Evolutionary conservation across 2,888 invertebrate genomes (phyloP), one percentile per base, ranked within the genome.

Genomic region (Scelioninae gen. 1): DNA sequence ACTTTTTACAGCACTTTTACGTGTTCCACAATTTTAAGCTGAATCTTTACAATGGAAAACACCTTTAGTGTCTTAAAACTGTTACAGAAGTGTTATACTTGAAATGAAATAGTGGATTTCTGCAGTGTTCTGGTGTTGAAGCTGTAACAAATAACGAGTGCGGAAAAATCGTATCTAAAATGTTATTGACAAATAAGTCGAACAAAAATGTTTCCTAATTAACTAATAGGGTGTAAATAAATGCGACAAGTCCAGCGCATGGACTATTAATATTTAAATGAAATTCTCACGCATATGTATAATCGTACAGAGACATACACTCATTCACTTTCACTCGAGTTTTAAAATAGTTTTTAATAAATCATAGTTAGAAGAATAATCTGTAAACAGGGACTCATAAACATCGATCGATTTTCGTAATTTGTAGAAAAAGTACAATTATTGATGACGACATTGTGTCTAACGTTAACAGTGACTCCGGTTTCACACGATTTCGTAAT

Each of bases 201-300:
- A 87, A 86, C 71, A 85, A 87, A 86, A 85, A 84, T 83, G 87
- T 90, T 90, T 90, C 90, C 89, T 90, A 91, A 87, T 85, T 87
- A 88, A 85, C 84, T 88, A 76, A 83, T 86, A 87, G 78, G 78
- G 47, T 85, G 84, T 81, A 77, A 15, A 80, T 80, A 78, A 58
- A 47, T 40, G 71, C 63, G 75, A 60, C 60, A 40, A 40, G 45
- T 62, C 71, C 56, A 31, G 32, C 56, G 62, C 56, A 62, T 45
- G 53, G 49, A 40, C 71, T 60, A 53, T 38, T 51, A 65, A 77
- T 80, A 51, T 69, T 72, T 49, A 56, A 40, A 34, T 49, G 32
- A 34, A 31, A 76, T 58, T 79, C 49, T 74, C 71, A 84, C 72
- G 56, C 65, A 75, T 60, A 65, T 23, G 23, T 71, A 51, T 83